Conservation (phyloP, 2,888 invertebrate genomes). For the Galerucella pusilla region DNA sequence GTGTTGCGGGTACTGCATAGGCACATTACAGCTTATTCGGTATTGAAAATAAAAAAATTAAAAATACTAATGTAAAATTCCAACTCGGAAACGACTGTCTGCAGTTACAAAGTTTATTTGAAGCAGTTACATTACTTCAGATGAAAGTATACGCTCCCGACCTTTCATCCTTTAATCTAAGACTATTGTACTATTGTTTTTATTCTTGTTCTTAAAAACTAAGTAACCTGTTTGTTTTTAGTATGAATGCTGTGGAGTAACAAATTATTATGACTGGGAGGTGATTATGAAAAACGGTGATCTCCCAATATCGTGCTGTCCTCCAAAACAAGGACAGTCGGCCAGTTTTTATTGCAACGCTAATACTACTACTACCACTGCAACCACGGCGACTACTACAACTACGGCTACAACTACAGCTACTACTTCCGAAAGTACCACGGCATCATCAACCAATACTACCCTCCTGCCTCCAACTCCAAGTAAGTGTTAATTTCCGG, state of each 20-base stretch:
- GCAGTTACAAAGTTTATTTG: too few species aligned
- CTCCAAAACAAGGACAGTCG: constrained; percentile 65
- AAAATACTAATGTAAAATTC: too few species aligned
- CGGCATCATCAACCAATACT: neutral
- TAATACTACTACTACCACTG: neutral
- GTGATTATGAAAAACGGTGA: constrained; percentile 49
- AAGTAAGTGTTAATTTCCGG: too few species aligned
- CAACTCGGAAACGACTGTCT: too few species aligned
- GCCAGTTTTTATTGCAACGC: constrained; percentile 62
- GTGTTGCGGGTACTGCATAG: too few species aligned
- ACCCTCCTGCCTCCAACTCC: too few species aligned
- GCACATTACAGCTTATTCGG: too few species aligned
- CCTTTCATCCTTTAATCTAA: neutral
- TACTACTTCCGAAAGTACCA: neutral
- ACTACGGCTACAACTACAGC: neutral
- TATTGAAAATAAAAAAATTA: too few species aligned
- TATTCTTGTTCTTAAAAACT: neutral
- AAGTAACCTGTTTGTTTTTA: constrained; percentile 57
- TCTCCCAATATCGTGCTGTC: constrained; percentile 76
- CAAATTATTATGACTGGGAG: constrained; percentile 58
- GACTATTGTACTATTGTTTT: neutral
- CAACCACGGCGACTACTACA: neutral
- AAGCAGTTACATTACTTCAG: too few species aligned
- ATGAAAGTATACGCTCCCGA: too few species aligned
- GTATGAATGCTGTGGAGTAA: constrained; percentile 81